Base-by-base conservation (phyloP, 2,113 vertebrate genomes). In the Accipiter virgatus region DNA sequence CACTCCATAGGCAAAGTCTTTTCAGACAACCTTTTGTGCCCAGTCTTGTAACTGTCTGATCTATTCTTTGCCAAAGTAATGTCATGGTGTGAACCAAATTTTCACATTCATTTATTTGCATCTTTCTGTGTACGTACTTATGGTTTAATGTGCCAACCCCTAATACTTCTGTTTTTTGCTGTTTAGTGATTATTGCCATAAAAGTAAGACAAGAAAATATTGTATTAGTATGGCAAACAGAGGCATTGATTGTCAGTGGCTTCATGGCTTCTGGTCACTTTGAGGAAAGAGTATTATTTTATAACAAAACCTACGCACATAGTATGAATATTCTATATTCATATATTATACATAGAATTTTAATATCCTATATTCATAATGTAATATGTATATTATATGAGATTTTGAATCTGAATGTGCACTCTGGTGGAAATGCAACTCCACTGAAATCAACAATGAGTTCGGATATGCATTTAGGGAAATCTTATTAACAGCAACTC, bases 1-100 rank as follows among this genome's bases (percentile, higher is more conserved):
- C 71, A 71, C 59, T 71, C 13, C 26, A 68, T 31, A 86, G 71
- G 81, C 90, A 96, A 90, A 94, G 71, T 84, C 40, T 96, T 94
- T 88, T 88, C 81, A 74, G 74, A 92, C 68, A 94, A 84, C 43
- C 29, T 92, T 95, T 91, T 84, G 61, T 61, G 53, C 6, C 36
- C 25, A 34, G 55, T 53, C n/a, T 70, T 40, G 15, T 85, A 71
- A 25, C n/a, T n/a, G 43, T 26, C 73, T 19, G 8, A 77, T 67
- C 17, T 85, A 36, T 78, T 92, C 84, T 90, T 85, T 42, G 16
- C 31, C 70, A 67, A 74, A 87, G 10, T 27, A 55, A 71, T 13
- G 0, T 47, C 48, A 55, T 67, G 31, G 34, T 91, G 42, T 88
- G 90, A 95, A 91, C 34, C 4, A 85, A 93, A 82, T 89, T 89